Conservation (phyloP, 1,140 invertebrate genomes). For the Diprion similis region DNA sequence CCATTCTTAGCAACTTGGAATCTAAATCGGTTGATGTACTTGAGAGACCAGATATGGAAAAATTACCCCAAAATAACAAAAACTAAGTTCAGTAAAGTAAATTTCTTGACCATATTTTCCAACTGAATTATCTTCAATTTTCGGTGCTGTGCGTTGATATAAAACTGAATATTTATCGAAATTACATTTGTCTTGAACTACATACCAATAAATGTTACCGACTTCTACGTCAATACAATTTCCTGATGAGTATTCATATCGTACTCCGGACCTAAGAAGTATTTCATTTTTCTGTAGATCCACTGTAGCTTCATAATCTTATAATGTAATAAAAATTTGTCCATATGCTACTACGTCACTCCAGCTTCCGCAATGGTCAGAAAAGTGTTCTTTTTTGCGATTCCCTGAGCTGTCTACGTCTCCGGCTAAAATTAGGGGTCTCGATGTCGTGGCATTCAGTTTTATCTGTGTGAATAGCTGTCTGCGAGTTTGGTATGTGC, state of each 20-base stretch:
- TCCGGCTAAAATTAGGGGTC: background rate
- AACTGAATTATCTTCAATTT: background rate
- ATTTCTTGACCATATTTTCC: background rate
- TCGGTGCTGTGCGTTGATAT: background rate
- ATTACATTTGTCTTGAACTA: background rate
- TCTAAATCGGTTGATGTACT: no score
- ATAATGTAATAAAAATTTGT: background rate
- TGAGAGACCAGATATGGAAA: no score
- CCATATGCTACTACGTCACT: background rate
- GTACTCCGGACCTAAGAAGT: background rate
- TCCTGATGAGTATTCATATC: background rate
- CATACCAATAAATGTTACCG: background rate
- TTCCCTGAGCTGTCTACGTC: background rate
- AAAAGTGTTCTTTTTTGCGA: background rate
- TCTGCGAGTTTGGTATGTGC: background rate
- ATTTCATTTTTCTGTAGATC: background rate
- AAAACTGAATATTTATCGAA: background rate
- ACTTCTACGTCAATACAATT: no score
- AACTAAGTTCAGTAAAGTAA: no score
- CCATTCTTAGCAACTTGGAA: no score
- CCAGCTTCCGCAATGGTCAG: no score
- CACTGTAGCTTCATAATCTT: background rate
- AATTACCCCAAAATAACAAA: no score
- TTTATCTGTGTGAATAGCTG: background rate
- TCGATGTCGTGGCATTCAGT: background rate